Conservation (phyloP, 2,797 vertebrate genomes). For the Sylvia borin region DNA sequence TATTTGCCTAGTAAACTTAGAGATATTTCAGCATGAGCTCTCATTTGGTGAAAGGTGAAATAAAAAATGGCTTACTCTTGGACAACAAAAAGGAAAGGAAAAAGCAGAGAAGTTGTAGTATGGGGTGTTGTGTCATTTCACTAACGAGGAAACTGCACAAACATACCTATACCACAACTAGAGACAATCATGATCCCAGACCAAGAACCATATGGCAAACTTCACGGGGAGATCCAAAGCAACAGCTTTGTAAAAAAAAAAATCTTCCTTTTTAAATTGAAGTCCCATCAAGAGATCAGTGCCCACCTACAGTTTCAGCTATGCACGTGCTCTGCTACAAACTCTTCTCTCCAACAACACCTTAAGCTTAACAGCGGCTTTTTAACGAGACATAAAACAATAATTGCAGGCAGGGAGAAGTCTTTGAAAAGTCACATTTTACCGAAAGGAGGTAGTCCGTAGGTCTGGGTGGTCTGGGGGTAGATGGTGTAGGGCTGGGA, state of each 20-base stretch:
- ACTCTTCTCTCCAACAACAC: background rate
- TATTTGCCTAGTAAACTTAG: background rate
- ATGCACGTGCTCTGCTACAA: background rate
- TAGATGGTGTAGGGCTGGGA: conserved; percentile 92
- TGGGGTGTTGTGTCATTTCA: background rate
- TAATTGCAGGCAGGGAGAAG: background rate
- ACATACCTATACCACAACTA: background rate
- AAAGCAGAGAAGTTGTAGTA: background rate
- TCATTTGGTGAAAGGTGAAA: background rate
- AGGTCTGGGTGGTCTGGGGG: conserved; percentile 90
- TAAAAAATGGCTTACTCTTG: background rate
- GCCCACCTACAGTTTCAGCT: background rate
- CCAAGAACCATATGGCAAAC: background rate
- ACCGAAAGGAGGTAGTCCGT: conserved; percentile 98
- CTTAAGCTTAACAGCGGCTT: background rate
- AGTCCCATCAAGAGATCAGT: background rate
- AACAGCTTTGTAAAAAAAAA: background rate
- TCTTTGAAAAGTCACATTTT: conserved; percentile 62
- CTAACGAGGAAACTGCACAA: background rate
- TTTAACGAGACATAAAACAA: background rate
- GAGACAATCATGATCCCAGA: background rate
- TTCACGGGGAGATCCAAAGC: background rate
- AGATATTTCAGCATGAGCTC: background rate
- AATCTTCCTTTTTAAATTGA: background rate
- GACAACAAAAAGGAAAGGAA: background rate